Conservation (phyloP, 2,888 invertebrate species). For the Harpalus rubripes region DNA sequence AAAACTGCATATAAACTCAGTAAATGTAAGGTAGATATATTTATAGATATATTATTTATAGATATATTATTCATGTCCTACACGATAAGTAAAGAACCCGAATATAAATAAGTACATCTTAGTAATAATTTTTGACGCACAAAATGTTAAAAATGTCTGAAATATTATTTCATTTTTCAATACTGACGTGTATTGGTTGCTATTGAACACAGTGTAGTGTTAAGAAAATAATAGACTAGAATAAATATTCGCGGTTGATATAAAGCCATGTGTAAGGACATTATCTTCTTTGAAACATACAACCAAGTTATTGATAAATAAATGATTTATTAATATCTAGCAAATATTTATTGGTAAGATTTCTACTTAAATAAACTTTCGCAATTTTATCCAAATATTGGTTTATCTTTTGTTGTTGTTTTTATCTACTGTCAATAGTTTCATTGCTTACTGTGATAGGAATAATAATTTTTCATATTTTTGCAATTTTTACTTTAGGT, state of each 20-base stretch:
- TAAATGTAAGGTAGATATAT: too few relatives aligned
- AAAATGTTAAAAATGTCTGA: too few relatives aligned
- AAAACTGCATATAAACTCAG: too few relatives aligned
- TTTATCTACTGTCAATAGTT: slow-evolving; percentile 53
- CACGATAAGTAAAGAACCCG: too few relatives aligned
- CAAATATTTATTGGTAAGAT: slow-evolving; percentile 53
- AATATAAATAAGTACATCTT: too few relatives aligned
- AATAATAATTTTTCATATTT: slow-evolving; percentile 15
- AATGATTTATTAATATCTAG: slow-evolving; percentile 29
- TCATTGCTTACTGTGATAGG: slow-evolving; percentile 33
- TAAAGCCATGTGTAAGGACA: not conserved
- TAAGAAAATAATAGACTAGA: not conserved
- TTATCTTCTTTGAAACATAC: not conserved
- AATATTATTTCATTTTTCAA: too few relatives aligned
- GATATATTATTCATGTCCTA: too few relatives aligned
- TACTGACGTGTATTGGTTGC: too few relatives aligned
- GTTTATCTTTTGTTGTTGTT: slow-evolving; percentile 56
- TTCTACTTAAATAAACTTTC: slow-evolving; percentile 51
- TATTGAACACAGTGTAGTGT: too few relatives aligned
- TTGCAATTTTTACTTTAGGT: not conserved
- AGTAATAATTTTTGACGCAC: too few relatives aligned
- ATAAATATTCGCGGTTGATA: not conserved
- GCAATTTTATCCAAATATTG: slow-evolving; percentile 53
- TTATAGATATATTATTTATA: too few relatives aligned
- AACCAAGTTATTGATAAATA: slow-evolving; percentile 27